Conservation (phyloP, 2,113 vertebrate genomes). For the Theristicus caerulescens region DNA sequence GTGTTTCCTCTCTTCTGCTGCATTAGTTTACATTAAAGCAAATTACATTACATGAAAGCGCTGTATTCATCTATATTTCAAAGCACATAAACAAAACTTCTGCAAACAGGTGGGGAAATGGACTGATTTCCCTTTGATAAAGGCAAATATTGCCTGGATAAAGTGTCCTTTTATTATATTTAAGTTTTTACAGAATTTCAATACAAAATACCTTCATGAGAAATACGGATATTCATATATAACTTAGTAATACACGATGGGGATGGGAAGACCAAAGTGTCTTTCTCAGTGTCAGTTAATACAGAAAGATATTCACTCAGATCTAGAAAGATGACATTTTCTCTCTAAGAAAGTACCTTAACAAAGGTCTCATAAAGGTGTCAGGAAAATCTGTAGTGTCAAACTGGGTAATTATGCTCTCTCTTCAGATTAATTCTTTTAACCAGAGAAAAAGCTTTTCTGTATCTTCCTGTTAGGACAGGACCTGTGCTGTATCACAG, state of each 20-base stretch:
- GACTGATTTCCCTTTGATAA: not conserved
- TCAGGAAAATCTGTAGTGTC: not conserved
- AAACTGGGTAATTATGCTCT: not conserved
- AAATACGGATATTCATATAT: not conserved
- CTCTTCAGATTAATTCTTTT: not conserved
- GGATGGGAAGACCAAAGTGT: not conserved
- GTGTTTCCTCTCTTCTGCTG: not conserved
- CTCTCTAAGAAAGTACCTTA: not conserved
- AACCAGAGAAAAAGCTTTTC: not conserved
- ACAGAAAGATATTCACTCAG: not conserved
- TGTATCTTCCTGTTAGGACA: not conserved
- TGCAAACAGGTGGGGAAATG: not conserved
- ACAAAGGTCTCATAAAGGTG: not conserved
- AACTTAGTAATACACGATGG: not conserved
- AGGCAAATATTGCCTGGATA: not conserved
- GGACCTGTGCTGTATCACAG: not conserved
- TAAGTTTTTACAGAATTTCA: not conserved
- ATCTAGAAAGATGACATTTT: not conserved
- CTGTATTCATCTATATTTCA: not conserved
- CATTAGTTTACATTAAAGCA: not conserved
- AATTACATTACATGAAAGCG: not conserved
- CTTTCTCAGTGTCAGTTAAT: not conserved
- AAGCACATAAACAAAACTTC: not conserved
- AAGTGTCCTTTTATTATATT: not conserved
- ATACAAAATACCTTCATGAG: not conserved